These are phyloP conservation scores for Semnopithecus entellus DNA, from an alignment of 2,113 vertebrate genomes.

Conservation along the genomic window DNA sequence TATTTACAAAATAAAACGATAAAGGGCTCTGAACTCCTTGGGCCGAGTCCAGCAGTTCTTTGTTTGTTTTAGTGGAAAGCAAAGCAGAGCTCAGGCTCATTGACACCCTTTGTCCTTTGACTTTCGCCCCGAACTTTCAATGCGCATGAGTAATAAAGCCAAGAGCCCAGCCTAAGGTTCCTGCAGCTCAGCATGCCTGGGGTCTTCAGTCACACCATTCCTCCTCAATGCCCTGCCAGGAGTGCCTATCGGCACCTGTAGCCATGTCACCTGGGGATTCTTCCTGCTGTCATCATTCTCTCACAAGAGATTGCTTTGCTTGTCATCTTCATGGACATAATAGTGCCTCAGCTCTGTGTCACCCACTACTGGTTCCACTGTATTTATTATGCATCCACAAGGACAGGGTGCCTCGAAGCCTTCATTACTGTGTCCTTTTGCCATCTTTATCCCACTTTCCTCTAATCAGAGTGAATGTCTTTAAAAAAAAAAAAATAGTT, in stretches of 20 bases:
- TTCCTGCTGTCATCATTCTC: background rate
- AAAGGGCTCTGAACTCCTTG: background rate
- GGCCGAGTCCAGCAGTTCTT: background rate
- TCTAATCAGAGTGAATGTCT: background rate
- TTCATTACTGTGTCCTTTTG: background rate
- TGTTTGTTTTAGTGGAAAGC: constrained; percentile 25
- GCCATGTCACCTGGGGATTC: background rate
- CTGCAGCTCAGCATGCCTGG: background rate
- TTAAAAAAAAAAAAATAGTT: background rate
- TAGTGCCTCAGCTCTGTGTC: background rate
- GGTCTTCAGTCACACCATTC: background rate
- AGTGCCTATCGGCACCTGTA: background rate
- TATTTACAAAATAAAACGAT: constrained; percentile 52
- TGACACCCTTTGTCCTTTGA: background rate
- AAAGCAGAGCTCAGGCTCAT: background rate
- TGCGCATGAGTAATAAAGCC: background rate
- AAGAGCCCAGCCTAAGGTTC: background rate
- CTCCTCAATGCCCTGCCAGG: fast-evolving
- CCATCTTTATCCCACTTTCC: background rate
- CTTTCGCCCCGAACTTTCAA: background rate
- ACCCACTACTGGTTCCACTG: background rate
- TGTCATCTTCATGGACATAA: background rate
- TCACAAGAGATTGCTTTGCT: no score
- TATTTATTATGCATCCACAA: background rate
- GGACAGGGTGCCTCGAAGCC: background rate